Conservation (phyloP, 1,140 invertebrate genomes). For the Drosophila rhopaloa region DNA sequence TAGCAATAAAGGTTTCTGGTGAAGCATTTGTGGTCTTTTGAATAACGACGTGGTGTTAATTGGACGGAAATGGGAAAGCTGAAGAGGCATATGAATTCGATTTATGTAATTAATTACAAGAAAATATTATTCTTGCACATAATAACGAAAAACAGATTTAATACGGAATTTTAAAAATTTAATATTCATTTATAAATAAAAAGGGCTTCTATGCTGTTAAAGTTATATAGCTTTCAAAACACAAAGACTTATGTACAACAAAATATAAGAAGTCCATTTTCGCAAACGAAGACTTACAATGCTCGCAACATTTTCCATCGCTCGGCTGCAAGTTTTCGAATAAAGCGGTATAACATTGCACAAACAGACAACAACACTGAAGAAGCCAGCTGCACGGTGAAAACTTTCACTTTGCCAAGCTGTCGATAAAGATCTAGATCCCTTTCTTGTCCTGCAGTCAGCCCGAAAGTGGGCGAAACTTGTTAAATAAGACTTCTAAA, state of each 20-base stretch:
- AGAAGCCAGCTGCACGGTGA: constrained; percentile 35
- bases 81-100: background rate
- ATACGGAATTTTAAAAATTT: too few species aligned
- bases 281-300: constrained; percentile 24
- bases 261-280: background rate
- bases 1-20: background rate
- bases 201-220: too few species aligned
- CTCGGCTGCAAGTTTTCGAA: constrained; percentile 43
- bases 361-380: constrained; percentile 41
- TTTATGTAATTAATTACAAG: background rate
- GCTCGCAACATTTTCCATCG: constrained; percentile 35
- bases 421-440: constrained; percentile 58
- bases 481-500: constrained; percentile 83
- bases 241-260: background rate
- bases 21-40: too few species aligned
- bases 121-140: too few species aligned
- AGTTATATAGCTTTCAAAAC: background rate
- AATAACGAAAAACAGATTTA: too few species aligned
- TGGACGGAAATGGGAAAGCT: background rate
- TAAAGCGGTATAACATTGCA: constrained; percentile 52
- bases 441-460: constrained; percentile 12
- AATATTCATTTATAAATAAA: too few species aligned
- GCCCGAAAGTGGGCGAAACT: constrained; percentile 47
- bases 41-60: constrained; percentile 9
- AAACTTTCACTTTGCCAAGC: constrained; percentile 65